Percentiles rank a stretch among this genome's conserved stretches.
Evolutionary conservation across 2,797 vertebrate species (phyloP).

Genomic region (Otus scops): DNA sequence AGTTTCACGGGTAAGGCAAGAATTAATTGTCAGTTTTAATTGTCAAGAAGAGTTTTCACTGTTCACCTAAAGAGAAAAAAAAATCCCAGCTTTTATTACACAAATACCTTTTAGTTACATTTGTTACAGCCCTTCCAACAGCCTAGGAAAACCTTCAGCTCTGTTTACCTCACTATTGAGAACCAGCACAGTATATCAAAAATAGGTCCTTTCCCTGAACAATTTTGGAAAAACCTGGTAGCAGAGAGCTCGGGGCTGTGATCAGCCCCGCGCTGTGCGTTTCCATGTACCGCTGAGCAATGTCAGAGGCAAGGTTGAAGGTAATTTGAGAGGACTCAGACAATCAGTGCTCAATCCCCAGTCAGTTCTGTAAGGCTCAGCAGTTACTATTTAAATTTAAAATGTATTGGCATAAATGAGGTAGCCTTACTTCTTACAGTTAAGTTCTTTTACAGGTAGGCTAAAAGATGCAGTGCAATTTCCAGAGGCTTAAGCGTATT

Average conservation of each 20-base stretch:
- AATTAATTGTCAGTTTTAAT: not conserved
- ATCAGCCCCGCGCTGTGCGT: accelerated
- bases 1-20: not conserved
- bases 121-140: not conserved
- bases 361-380: not conserved
- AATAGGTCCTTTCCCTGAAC: not conserved
- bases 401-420: not conserved
- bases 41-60: not conserved
- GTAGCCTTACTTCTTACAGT: not conserved
- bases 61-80: not conserved
- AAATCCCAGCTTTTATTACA: not conserved
- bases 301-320: constrained; percentile 18
- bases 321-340: constrained; percentile 18
- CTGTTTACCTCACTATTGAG: not conserved
- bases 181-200: not conserved
- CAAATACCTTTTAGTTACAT: not conserved
- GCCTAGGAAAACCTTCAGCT: accelerated
- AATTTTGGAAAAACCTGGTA: not conserved
- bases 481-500: not conserved
- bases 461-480: not conserved
- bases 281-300: not conserved
- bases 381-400: not conserved
- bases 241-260: not conserved
- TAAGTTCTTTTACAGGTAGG: not conserved
- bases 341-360: not conserved